Evolutionary conservation across 2,113 vertebrate genomes (phyloP).

Genomic region (Typhlomys cinereus): DNA sequence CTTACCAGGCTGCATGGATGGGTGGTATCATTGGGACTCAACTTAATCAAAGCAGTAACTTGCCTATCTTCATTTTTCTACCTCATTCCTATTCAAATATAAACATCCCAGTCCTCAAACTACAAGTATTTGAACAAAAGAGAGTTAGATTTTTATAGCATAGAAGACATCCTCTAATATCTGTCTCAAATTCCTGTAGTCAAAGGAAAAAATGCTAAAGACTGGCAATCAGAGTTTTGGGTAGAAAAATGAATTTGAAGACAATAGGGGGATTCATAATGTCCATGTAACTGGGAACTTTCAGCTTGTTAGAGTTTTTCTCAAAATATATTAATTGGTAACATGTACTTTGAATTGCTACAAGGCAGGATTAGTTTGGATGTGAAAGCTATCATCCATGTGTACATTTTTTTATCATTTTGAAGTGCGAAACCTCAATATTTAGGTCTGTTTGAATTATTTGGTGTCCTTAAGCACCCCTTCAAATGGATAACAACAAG

Average conservation of each 20-base stretch:
- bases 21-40: no score
- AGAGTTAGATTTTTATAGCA: not conserved
- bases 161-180: not conserved
- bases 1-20: no score
- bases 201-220: conserved; percentile 28
- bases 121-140: not conserved
- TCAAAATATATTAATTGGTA: not conserved
- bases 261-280: not conserved
- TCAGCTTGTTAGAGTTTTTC: not conserved
- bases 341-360: not conserved
- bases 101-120: not conserved
- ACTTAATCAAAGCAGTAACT: no score
- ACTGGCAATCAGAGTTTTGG: not conserved
- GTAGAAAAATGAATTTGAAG: conserved; percentile 9
- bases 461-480: not conserved
- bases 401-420: not conserved
- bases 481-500: not conserved
- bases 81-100: not conserved
- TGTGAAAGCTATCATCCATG: not conserved
- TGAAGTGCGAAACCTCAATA: conserved; percentile 6
- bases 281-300: not conserved
- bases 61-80: no score
- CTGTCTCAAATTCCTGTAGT: conserved; percentile 25
- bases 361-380: not conserved
- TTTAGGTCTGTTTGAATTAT: conserved; percentile 17